Base-by-base conservation (phyloP, 2,797 vertebrate species). In the Erpetoichthys calabaricus region DNA sequence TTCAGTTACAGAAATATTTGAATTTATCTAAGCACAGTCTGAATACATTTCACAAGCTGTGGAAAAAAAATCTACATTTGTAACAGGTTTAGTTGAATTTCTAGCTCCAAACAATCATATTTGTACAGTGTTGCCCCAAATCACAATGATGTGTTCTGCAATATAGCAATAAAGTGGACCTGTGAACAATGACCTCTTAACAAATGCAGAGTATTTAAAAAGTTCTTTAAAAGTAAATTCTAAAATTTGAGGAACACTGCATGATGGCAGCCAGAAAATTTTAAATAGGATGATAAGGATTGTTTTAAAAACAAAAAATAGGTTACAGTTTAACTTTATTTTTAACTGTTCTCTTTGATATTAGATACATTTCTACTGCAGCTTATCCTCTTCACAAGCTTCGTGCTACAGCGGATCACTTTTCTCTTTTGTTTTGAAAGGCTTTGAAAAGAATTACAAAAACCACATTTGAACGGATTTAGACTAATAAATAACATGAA, bases 201-300 rank as follows among this genome's bases (percentile, higher is more conserved):
- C 65, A 67, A 63, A 65, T 68, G 60, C 55, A 63, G 63, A 61
- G 71, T 66, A 60, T 60, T 59, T 53, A 61, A 47, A 53, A 64
- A 49, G 45, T 25, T 25, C 25, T 25, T 72, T 58, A 62, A 62
- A 56, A 63, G 67, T 61, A 65, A 62, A 61, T 56, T 56, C 65
- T 73, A 77, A 78, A 73, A 73, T 60, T 66, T 59, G 63, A 68
- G 75, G 71, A 75, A 75, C 75, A 70, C 73, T 76, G 77, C 68
- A 76, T 76, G 75, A 71, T 63, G 62, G 64, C 25, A 25, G 25
- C 67, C 68, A 75, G 67, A 59, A 25, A 63, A 53, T 53, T 52
- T 8, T 3, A 53, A 42, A 56, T 10, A 8, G 45, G 49, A 7
- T 54, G 53, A 7, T 41, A 54, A 8, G 44, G 10, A 54, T 42